These are phyloP conservation scores for Sycophaga agraensis DNA, from an alignment of 1,140 invertebrate species.

Conservation along the genomic window DNA sequence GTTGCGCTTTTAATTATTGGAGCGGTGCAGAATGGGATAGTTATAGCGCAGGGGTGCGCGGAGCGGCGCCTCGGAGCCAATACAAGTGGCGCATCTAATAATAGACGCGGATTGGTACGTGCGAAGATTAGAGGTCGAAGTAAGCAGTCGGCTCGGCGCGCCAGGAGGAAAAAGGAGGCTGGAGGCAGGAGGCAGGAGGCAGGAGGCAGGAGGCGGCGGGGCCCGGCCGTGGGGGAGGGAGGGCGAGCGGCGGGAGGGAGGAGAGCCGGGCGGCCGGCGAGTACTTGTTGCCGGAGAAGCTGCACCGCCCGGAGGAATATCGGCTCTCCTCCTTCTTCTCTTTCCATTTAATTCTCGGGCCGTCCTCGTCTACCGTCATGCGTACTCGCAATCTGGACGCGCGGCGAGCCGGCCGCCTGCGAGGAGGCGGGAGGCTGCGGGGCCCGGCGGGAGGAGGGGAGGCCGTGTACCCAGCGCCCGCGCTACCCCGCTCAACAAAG, in stretches of 20 bases:
- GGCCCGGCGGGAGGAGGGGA: not conserved
- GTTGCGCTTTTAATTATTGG: constrained; percentile 4
- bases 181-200: no score
- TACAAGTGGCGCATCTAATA: not conserved
- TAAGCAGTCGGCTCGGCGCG: no score
- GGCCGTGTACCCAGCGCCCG: constrained; percentile 2
- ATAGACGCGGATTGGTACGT: not conserved
- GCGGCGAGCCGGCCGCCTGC: no score
- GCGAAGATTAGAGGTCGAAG: constrained; percentile 31
- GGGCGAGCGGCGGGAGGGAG: constrained; percentile 29
- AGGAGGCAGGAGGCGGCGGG: no score
- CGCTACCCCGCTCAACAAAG: constrained; percentile 5
- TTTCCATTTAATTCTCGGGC: constrained; percentile 24
- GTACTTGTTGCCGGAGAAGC: constrained; percentile 49
- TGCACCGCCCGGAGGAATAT: constrained; percentile 53
- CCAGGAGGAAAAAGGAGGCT: constrained; percentile 3
- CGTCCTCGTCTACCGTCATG: constrained; percentile 22
- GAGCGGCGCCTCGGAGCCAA: no score
- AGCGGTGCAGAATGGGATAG: not conserved
- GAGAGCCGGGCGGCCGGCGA: constrained; percentile 29
- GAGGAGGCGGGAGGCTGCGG: not conserved
- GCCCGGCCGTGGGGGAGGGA: constrained; percentile 28
- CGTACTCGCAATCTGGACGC: constrained; percentile 10
- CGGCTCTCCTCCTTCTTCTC: constrained; percentile 33
- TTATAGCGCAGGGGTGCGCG: no score